phyloP scores from a whole-genome alignment of 2,888 invertebrate species.

The Melitaea athalia region DNA sequence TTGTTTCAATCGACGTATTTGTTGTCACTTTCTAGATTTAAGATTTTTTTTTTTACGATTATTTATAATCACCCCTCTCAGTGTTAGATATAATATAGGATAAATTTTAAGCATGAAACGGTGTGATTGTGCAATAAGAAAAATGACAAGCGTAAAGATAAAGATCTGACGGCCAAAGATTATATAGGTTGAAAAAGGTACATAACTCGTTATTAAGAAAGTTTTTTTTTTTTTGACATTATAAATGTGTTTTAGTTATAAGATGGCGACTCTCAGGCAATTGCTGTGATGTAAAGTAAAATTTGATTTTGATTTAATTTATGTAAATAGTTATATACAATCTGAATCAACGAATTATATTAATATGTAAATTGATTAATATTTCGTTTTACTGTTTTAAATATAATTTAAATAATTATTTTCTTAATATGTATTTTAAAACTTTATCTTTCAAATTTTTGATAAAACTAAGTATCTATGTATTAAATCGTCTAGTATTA shows the following conservation, averaged over 20 bases:
- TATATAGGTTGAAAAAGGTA: conserved; percentile 53
- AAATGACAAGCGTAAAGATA: conserved; percentile 55
- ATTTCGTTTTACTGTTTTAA: conserved; percentile 2
- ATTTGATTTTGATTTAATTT: conserved; percentile 41
- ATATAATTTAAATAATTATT: conserved; percentile 6
- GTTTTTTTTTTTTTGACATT: conserved; percentile 31
- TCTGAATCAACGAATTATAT: conserved; percentile 29
- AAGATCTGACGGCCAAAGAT: conserved; percentile 81
- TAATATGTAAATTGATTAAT: conserved; percentile 11
- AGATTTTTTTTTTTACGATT: conserved; percentile 26
- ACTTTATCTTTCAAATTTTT: neutral
- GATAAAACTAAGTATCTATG: too few relatives aligned
- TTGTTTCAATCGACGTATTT: conserved; percentile 32
- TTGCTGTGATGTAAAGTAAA: conserved; percentile 79
- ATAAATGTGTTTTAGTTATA: conserved; percentile 52
- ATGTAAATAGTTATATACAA: conserved; percentile 50
- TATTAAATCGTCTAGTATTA: conserved; percentile 8
- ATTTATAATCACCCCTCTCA: conserved; percentile 46
- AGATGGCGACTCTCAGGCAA: conserved; percentile 77
- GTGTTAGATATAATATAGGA: conserved; percentile 44
- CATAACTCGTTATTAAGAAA: conserved; percentile 47
- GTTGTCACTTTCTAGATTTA: conserved; percentile 24
- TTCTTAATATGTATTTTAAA: neutral
- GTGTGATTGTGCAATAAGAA: conserved; percentile 64
- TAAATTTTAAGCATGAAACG: conserved; percentile 45